Evolutionary conservation across 2,797 vertebrate species (phyloP), one percentile per base, ranked within the genome.

Genomic region (Centroberyx gerrardi): DNA sequence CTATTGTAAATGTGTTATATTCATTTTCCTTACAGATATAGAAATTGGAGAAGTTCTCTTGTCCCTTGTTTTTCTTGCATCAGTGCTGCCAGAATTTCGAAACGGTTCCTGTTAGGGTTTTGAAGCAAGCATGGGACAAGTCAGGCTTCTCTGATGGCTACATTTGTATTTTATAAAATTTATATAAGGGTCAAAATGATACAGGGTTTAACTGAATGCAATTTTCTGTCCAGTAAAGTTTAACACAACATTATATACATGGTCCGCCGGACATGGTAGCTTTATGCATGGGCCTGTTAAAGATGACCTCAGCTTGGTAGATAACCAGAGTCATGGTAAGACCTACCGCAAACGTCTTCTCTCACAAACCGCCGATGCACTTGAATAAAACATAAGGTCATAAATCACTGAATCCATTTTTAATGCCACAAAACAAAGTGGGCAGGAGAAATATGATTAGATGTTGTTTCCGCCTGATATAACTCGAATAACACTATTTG

Each of bases 321-420:
- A 86, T 76, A 75, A 76, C 51, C 4, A 31, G 59, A 74, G 66
- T 70, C 74, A 46, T 22, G 48, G 10, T 29, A 8, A 31, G 53
- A 29, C 10, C 53, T 17, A 13, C 52, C 52, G 13, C 46, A 59
- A 31, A 54, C 56, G 67, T 66, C 59, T 60, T 80, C 18, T 54
- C 44, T 61, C n/a, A 15, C 63, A 8, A 73, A 40, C 54, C 53
- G 65, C 56, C 31, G 67, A 79, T 62, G 52, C 51, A 22, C 28
- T 64, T 85, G 61, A 87, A 87, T 85, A 78, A 83, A 44, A 46
- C 76, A 89, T 73, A 3, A 79, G 49, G 76, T 81, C 73, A 61
- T 70, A 76, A 66, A 74, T 86, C 51, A 59, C 59, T 5, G 8
- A 55, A 66, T 74, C 14, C 60, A 54, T 79, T 81, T 81, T 78